A percentile compares a stretch with the other conserved stretches of the same genome.
These are phyloP conservation scores for Lophotis ruficrista DNA, from an alignment of 2,113 vertebrate species.

Conservation along the genomic window DNA sequence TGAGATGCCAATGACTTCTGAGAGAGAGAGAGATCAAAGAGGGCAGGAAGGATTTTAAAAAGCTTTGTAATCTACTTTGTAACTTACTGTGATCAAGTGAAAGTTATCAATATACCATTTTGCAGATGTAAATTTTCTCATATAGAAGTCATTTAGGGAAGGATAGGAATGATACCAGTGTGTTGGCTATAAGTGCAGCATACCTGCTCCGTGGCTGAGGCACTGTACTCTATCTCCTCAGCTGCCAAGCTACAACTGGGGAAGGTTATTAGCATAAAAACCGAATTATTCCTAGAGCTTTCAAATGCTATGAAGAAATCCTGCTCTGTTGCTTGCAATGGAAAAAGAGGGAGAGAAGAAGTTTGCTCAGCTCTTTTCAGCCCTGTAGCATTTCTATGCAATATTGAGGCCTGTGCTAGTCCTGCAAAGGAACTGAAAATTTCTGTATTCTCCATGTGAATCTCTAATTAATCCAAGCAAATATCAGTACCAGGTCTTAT, in stretches of 20 bases:
- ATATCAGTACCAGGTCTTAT: background rate
- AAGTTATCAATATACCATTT: background rate
- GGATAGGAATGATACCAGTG: background rate
- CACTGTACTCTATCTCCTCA: background rate
- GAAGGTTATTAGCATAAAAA: background rate
- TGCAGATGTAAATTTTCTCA: background rate
- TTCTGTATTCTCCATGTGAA: background rate
- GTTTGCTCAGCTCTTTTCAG: background rate
- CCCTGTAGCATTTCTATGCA: background rate
- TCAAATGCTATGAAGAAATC: background rate
- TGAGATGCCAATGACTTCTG: background rate
- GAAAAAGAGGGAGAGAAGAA: accelerated
- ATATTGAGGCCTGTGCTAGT: background rate
- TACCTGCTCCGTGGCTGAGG: background rate
- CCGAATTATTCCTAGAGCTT: background rate
- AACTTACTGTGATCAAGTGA: background rate
- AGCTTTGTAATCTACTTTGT: background rate
- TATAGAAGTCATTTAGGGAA: background rate
- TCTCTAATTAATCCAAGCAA: background rate
- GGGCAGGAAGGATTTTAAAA: background rate
- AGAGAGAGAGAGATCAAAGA: background rate
- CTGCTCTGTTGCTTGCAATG: background rate
- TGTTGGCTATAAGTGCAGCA: background rate
- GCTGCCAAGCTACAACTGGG: background rate
- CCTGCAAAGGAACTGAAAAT: background rate